A percentile compares a stretch with the other conserved stretches of the same genome.
Evolutionary conservation across 2,113 vertebrate species (phyloP).

Genomic region (Pedionomus torquatus): DNA sequence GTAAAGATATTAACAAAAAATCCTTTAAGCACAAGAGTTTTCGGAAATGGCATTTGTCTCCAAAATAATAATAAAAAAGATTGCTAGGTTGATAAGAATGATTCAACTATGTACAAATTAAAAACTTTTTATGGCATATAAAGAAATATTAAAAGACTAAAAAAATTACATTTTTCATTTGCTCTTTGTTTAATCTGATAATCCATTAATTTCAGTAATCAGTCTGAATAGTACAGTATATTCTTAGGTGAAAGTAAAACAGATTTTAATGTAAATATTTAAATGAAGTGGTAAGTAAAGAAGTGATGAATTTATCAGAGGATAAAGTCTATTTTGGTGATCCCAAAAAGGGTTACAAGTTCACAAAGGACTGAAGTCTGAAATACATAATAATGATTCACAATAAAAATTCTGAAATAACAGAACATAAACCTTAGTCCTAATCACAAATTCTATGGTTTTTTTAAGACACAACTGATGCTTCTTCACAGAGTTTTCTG

Average conservation of each 20-base stretch:
- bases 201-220: not conserved
- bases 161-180: not conserved
- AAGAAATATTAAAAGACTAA: not conserved
- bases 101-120: not conserved
- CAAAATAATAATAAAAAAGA: not conserved
- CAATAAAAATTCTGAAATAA: not conserved
- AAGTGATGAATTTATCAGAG: not conserved
- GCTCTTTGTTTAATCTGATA: not conserved
- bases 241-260: not conserved
- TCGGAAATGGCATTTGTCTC: not conserved
- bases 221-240: not conserved
- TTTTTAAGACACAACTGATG: not conserved
- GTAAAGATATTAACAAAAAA: not conserved
- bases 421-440: not conserved
- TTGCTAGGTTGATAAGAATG: not conserved
- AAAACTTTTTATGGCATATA: not conserved
- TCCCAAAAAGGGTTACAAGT: not conserved
- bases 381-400: not conserved
- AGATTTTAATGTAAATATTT: not conserved
- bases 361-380: not conserved
- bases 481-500: not conserved
- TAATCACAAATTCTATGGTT: not conserved
- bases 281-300: not conserved
- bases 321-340: not conserved
- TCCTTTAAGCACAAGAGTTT: not conserved